Evolutionary conservation across 2,797 vertebrate species (phyloP).

Genomic region (Urophycis tenuis): DNA sequence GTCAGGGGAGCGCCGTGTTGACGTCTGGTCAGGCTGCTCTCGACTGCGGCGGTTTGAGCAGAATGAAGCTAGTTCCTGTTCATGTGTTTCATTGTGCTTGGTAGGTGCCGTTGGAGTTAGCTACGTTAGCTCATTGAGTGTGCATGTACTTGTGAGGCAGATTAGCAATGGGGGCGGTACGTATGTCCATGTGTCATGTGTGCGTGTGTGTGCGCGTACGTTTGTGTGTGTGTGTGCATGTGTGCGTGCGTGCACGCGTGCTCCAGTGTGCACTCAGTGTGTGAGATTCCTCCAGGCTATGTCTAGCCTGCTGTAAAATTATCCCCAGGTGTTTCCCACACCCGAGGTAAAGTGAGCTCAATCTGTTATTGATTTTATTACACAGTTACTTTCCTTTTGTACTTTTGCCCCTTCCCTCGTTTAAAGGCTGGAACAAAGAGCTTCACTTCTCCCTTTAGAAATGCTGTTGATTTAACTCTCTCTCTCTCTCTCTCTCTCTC

Average conservation of each 20-base stretch:
- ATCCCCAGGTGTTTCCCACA: slow-evolving; percentile 1
- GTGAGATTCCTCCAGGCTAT: not conserved
- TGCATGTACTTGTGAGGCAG: not conserved
- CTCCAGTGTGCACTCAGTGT: not conserved
- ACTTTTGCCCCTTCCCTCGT: not conserved
- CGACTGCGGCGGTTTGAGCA: not conserved
- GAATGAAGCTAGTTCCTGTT: not conserved
- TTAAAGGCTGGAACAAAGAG: not conserved
- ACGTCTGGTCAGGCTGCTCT: not conserved
- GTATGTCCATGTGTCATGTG: not conserved
- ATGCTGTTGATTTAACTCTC: slow-evolving; percentile 1
- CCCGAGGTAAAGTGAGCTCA: not conserved
- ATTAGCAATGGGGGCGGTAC: not conserved
- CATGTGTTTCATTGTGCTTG: not conserved
- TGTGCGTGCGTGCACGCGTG: no score
- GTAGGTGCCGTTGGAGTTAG: not conserved
- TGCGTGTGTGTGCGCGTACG: not conserved
- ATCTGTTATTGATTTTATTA: slow-evolving; percentile 1
- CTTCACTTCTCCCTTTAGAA: not conserved
- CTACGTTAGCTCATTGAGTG: not conserved
- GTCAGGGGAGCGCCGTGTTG: not conserved
- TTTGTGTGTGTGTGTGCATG: not conserved
- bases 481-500: no score
- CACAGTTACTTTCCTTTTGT: slow-evolving; percentile 4
- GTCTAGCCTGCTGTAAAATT: not conserved